phyloP scores from a whole-genome alignment of 2,888 invertebrate genomes.

The Tethea ocularis region DNA sequence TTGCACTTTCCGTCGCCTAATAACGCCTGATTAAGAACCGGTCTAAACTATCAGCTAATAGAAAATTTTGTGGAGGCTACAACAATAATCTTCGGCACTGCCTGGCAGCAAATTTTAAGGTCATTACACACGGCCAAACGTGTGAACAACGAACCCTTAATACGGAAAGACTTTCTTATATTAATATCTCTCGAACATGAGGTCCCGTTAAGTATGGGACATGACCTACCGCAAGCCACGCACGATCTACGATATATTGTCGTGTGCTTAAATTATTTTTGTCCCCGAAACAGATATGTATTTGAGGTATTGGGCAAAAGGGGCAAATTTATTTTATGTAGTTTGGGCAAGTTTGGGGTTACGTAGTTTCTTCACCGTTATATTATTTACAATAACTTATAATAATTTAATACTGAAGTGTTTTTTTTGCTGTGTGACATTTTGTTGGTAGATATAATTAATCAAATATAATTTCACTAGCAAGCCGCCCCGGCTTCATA shows the following conservation, averaged over 20 bases:
- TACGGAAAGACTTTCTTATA: constrained; percentile 29
- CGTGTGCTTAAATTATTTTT: constrained; percentile 3
- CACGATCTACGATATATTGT: constrained; percentile 35
- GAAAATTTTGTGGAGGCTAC: no score
- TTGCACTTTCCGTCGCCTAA: no score
- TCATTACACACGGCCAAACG: background rate
- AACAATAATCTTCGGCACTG: background rate
- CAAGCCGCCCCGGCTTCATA: no score
- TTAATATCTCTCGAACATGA: constrained; percentile 20
- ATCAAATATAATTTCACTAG: no score
- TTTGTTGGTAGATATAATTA: no score
- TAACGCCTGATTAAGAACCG: no score
- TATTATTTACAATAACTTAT: no score
- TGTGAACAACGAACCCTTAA: background rate
- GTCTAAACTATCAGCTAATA: no score
- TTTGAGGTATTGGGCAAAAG: background rate
- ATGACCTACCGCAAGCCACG: constrained; percentile 41
- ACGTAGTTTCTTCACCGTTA: no score
- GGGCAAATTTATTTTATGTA: background rate
- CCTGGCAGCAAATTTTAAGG: background rate
- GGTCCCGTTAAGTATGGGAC: constrained; percentile 31
- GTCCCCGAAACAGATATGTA: background rate
- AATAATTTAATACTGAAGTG: no score
- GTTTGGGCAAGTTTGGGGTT: no score
- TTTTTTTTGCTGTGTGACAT: no score